phyloP scores from a whole-genome alignment of 2,888 invertebrate species.

The Synergus japonicus region DNA sequence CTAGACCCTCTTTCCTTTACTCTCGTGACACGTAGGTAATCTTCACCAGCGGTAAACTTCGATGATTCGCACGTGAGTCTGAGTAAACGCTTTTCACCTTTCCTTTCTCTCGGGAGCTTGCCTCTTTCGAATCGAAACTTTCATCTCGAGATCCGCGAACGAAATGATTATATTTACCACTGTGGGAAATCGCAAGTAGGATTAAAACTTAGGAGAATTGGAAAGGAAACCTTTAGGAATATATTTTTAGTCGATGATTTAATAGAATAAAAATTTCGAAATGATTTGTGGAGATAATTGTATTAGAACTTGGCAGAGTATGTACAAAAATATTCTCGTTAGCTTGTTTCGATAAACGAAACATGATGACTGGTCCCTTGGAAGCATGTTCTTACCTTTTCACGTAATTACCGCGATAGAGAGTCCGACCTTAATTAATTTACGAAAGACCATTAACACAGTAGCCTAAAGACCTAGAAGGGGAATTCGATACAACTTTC shows the following conservation, averaged over 20 bases:
- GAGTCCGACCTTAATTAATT: slow-evolving; percentile 18
- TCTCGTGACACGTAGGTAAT: slow-evolving; percentile 41
- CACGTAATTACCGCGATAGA: slow-evolving; percentile 29
- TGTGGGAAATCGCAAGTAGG: background rate
- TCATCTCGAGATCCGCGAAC: slow-evolving; percentile 35
- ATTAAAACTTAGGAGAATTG: background rate
- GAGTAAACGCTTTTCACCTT: slow-evolving; percentile 40
- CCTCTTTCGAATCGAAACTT: slow-evolving; percentile 37
- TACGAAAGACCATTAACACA: slow-evolving; percentile 16
- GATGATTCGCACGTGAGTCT: slow-evolving; percentile 38
- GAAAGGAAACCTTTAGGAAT: background rate
- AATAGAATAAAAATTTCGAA: background rate
- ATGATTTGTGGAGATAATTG: background rate
- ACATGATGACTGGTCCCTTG: slow-evolving; percentile 32
- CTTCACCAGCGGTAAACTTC: slow-evolving; percentile 41
- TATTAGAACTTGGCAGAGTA: slow-evolving; percentile 4
- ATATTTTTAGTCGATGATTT: background rate
- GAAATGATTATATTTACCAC: slow-evolving; percentile 13
- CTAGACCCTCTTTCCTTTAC: slow-evolving; percentile 11
- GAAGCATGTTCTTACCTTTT: slow-evolving; percentile 27
- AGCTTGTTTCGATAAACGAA: slow-evolving; percentile 3
- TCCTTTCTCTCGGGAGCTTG: slow-evolving; percentile 38
- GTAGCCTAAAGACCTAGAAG: slow-evolving; percentile 26
- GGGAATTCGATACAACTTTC: slow-evolving; percentile 9
- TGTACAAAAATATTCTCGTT: background rate